Base-by-base conservation (phyloP, 1,140 invertebrate genomes). In the Sinella curviseta region DNA sequence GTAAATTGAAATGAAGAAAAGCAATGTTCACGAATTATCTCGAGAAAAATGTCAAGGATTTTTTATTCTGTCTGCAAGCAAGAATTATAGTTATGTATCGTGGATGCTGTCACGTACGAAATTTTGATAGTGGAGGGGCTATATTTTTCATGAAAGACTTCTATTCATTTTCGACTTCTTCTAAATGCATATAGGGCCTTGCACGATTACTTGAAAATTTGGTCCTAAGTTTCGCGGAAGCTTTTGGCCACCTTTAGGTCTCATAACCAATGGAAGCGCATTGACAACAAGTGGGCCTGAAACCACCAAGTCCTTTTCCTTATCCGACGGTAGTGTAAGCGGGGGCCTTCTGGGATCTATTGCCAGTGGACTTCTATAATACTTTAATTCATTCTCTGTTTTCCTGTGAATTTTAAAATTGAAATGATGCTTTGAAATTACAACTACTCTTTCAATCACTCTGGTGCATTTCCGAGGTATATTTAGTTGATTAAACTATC, bases 111-210 rank as follows among this genome's bases (percentile, higher is more conserved):
- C 17, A 48, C 39, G 17, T 17, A 4, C 4, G 39, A 48, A 48
- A 48, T 48, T 48, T 48, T 48, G 39, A 48, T 48, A n/a, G n/a
- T n/a, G n/a, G n/a, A n/a, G n/a, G n/a, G n/a, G n/a, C n/a, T n/a
- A n/a, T n/a, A n/a, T n/a, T n/a, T n/a, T n/a, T n/a, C n/a, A n/a
- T n/a, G n/a, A n/a, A n/a, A n/a, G n/a, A n/a, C n/a, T n/a, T n/a
- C n/a, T n/a, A n/a, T n/a, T n/a, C n/a, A n/a, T n/a, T n/a, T n/a
- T n/a, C n/a, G n/a, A n/a, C n/a, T n/a, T n/a, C n/a, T n/a, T 65
- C 24, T 65, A 70, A 70, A 70, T 70, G 65, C 65, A 70, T 31
- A 70, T 70, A 24, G 65, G 65, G 31, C 65, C 65, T 33, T 70
- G 65, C 2, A 70, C 65, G 31, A 70, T 70, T 31, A 70, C 65